A percentile compares a stretch with the other conserved stretches of the same genome.
These are phyloP conservation scores for Argentina silus DNA, from an alignment of 2,797 vertebrate species.

Conservation along the genomic window DNA sequence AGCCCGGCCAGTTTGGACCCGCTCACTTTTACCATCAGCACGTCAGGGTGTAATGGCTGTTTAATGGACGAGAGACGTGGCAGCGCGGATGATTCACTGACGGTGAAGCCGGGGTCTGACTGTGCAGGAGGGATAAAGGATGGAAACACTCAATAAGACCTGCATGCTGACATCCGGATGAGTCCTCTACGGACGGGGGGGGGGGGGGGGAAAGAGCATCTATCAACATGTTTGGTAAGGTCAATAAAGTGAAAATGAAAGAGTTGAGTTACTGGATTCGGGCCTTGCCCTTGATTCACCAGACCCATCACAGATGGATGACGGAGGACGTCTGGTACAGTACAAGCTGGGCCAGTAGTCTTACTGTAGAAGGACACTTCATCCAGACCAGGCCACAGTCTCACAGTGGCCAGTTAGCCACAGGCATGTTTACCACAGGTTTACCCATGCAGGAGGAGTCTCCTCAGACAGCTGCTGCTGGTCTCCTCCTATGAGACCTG, in stretches of 20 bases:
- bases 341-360: constrained; percentile 13
- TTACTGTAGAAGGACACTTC: neutral
- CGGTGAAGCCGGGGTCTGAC: neutral
- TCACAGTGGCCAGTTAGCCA: constrained; percentile 16
- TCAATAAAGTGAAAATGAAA: neutral
- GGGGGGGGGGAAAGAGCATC: neutral
- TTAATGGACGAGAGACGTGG: neutral
- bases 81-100: neutral
- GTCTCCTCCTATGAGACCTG: constrained; percentile 15
- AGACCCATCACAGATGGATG: neutral
- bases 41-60: neutral
- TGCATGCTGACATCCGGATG: too few relatives aligned
- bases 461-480: constrained; percentile 14
- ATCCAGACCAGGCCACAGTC: constrained; percentile 15
- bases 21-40: neutral
- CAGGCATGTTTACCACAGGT: constrained; percentile 24
- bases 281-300: neutral
- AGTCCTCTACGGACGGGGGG: neutral
- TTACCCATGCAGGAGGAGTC: constrained; percentile 22
- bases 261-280: neutral
- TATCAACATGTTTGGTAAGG: neutral
- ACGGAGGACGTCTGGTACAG: constrained; percentile 8
- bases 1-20: neutral
- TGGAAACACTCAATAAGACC: neutral
- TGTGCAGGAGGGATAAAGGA: neutral